phyloP scores from a whole-genome alignment of 2,888 invertebrate species.

The Linhomoeus sp. region DNA sequence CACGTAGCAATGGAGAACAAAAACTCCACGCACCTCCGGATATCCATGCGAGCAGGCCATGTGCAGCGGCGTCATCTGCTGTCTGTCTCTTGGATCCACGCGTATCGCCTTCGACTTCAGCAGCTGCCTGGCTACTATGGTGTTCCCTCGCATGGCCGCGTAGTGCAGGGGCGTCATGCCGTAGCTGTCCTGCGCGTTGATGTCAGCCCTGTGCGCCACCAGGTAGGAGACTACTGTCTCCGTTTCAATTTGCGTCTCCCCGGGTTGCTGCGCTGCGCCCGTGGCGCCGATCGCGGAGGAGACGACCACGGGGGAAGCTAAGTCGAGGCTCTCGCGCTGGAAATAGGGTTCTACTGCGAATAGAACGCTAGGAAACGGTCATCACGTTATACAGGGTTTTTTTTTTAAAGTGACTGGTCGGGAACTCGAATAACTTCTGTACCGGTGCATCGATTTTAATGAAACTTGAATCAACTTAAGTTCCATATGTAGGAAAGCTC shows the following conservation, averaged over 20 bases:
- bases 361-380: too few species aligned
- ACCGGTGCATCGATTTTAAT: too few species aligned
- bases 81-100: constrained; percentile 43
- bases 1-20: too few species aligned
- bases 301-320: too few species aligned
- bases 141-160: constrained; percentile 53
- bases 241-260: constrained; percentile 7
- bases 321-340: too few species aligned
- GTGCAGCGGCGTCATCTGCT: constrained; percentile 48
- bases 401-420: too few species aligned
- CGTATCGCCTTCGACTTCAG: constrained; percentile 45
- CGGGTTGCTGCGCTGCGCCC: too few species aligned
- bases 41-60: constrained; percentile 32
- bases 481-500: too few species aligned
- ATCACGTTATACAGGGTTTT: too few species aligned
- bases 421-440: too few species aligned
- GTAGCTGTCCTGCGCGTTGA: constrained; percentile 43
- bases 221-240: constrained; percentile 34
- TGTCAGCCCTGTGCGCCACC: constrained; percentile 38
- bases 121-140: constrained; percentile 48
- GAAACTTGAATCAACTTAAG: too few species aligned
- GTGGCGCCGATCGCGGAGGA: background rate
- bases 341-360: too few species aligned
- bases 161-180: constrained; percentile 52
- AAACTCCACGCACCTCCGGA: constrained; percentile 23